Percentiles rank a stretch among this genome's conserved stretches.
These are phyloP conservation scores for Enhydra lutris DNA, from an alignment of 2,113 vertebrate species.

Conservation along the genomic window DNA sequence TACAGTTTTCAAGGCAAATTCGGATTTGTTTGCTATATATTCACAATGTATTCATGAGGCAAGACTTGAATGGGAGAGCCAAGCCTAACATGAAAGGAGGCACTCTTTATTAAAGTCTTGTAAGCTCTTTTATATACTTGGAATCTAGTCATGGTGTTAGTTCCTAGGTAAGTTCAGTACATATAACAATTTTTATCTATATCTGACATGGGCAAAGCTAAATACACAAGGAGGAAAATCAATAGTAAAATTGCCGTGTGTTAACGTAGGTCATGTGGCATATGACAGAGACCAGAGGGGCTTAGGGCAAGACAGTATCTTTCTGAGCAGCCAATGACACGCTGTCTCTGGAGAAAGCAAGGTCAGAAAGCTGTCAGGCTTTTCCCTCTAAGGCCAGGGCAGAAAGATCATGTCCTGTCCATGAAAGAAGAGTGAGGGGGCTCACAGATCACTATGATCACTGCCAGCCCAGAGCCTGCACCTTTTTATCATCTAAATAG, in stretches of 20 bases:
- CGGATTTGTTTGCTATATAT: background rate
- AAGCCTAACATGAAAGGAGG: background rate
- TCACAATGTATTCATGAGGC: background rate
- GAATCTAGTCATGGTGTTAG: background rate
- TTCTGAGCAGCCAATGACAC: background rate
- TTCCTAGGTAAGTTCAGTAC: background rate
- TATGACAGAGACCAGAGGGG: background rate
- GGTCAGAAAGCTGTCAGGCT: background rate
- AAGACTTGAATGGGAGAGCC: background rate
- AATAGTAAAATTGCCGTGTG: background rate
- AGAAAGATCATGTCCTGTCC: background rate
- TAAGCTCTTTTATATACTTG: background rate
- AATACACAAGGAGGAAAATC: background rate
- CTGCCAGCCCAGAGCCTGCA: background rate
- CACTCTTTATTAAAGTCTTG: background rate
- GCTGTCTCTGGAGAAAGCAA: background rate
- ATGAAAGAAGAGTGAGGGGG: background rate
- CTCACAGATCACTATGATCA: background rate
- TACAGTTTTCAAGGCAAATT: slow-evolving; percentile 33
- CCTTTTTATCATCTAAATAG: background rate
- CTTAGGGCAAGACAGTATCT: background rate
- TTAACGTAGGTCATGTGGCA: background rate
- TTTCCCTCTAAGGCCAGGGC: background rate
- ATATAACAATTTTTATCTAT: background rate
- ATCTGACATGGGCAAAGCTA: background rate